Evolutionary conservation across 1,140 invertebrate genomes (phyloP), one percentile per base, ranked within the genome.

Genomic region (Philotrypesis tridentata): DNA sequence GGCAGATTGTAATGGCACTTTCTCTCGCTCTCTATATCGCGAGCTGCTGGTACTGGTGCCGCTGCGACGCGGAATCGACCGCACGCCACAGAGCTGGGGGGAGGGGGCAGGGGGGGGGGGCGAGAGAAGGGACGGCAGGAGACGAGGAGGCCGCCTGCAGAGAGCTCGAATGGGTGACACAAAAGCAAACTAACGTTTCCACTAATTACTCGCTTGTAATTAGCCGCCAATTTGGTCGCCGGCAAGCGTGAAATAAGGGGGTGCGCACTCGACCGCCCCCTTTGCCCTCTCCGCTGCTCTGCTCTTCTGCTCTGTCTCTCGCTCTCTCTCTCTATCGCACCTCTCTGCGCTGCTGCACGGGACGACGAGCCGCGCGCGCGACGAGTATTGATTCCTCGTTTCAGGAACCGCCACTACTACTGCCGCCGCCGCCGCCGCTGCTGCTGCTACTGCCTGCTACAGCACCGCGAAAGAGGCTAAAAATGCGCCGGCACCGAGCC

Each of bases 171-270:
- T 71, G 79, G 72, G 80, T 85, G 82, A 85, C 84, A 85, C 86
- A 87, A 87, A 86, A 87, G 85, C 85, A 86, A 87, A 86, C 85
- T 84, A 86, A 85, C 86, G 79, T 86, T 85, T 85, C 80, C 80
- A 85, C 86, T 87, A 86, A 88, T 88, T 87, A 87, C 86, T 86
- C 73, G 82, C 81, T 85, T 61, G 84, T 87, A 87, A 87, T 87
- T 89, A 88, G 82, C 83, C 84, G 83, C 71, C 85, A 86, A 87
- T 87, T 86, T 87, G 83, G 84, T 77, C 68, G 78, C 72, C 77
- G 84, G 79, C 72, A 82, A 87, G 84, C 86, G 84, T 87, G 85
- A 88, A 88, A 88, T 87, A 85, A 86, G 84, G 87, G 82, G 82
- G 68, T 84, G 31, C n/a, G n/a, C 77, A 67, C 76, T 80, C 37